Evolutionary conservation across 2,888 invertebrate species (phyloP), one percentile per base, ranked within the genome.

Genomic region (Drosophila sordidula): DNA sequence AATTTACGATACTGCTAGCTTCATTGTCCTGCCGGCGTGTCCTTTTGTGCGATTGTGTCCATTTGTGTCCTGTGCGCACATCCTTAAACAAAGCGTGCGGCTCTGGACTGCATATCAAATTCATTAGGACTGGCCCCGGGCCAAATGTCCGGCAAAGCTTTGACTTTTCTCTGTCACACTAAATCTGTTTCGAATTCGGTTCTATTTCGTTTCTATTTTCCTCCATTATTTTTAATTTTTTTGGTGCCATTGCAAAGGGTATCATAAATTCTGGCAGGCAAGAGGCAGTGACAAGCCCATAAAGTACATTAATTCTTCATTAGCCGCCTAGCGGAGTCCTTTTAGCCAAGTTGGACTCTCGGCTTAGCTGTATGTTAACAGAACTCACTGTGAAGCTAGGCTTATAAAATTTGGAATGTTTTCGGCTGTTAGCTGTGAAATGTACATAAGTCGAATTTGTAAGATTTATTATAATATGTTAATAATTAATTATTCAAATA

Each of bases 1-100:
- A 85, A 81, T 83, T 81, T 87, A 83, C 79, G 87, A 84, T 78
- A 77, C 70, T 65, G 6, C 49, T 3, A 29, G 29, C 29, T 29
- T 8, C 57, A 62, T 80, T 79, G 68, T 71, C 32, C 46, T 25
- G 32, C 11, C 38, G 36, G 47, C 46, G 44, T 39, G 38, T 55
- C 52, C 66, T 16, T 45, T 76, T 78, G 76, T 76, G 18, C 12
- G 14, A 11, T 22, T 18, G 62, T 57, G 12, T 34, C 34, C 4
- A 34, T 12, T 62, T 14, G 47, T 66, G 61, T 46, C 49, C 54
- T 42, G 14, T 38, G 39, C 36, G 54, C 55, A 51, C 39, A 29
- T 29, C 66, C 45, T 49, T 59, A 65, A 77, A 75, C 73, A 72
- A 72, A 77, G 78, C 75, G 62, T 77, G 79, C 55, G 41, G 58